These are phyloP conservation scores for Vandiemenella viatica DNA, from an alignment of 2,888 invertebrate species.

Conservation along the genomic window DNA sequence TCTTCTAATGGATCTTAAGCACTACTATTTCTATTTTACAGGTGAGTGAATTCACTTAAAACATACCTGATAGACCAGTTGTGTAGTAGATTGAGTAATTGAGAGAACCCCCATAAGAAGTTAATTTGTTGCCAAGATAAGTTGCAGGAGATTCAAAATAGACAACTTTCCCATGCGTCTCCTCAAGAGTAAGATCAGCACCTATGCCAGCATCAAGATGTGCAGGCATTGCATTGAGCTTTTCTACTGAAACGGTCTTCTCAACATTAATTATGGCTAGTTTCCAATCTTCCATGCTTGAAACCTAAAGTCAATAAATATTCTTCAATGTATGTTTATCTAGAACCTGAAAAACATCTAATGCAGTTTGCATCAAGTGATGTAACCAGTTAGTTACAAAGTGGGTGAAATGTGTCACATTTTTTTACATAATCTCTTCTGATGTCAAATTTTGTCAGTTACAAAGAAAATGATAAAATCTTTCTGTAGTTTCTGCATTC, in stretches of 20 bases:
- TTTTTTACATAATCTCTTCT: no score
- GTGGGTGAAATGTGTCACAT: no score
- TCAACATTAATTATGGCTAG: slow-evolving; percentile 38
- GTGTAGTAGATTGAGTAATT: slow-evolving; percentile 62
- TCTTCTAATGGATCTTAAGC: slow-evolving; percentile 16
- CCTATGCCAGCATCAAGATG: slow-evolving; percentile 26
- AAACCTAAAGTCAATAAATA: slow-evolving; percentile 29
- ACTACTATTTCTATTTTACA: no score
- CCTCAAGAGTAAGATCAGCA: slow-evolving; percentile 33
- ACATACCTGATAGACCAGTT: slow-evolving; percentile 41
- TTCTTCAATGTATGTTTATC: background rate
- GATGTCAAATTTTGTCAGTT: no score
- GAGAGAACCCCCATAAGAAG: slow-evolving; percentile 76
- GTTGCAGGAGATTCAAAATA: slow-evolving; percentile 63
- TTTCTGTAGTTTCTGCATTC: no score
- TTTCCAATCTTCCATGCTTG: slow-evolving; percentile 51
- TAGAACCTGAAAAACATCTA: background rate
- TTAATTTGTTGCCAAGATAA: slow-evolving; percentile 70
- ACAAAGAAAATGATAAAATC: no score
- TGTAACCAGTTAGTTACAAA: no score
- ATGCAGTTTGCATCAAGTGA: no score
- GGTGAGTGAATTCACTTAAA: no score
- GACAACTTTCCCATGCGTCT: slow-evolving; percentile 32
- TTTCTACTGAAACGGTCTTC: slow-evolving; percentile 27
- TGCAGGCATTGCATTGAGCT: slow-evolving; percentile 9